Base-by-base conservation (phyloP, 2,888 invertebrate genomes). In the Phyllotreta cruciferae region DNA sequence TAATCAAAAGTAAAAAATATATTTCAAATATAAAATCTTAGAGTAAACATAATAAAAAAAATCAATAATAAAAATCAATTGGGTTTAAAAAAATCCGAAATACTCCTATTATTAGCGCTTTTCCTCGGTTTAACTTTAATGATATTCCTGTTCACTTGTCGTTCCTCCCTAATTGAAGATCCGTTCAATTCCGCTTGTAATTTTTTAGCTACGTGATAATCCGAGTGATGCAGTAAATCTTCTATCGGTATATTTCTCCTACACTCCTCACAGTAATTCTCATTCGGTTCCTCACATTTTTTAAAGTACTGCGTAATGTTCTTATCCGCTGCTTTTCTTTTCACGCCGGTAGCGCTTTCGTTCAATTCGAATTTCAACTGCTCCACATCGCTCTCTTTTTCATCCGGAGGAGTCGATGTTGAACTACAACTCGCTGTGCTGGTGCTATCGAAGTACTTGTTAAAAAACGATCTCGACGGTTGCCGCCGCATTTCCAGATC, bases 191-290 rank as follows among this genome's bases (percentile, higher is more conserved):
- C 85, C 70, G 85, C 82, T 71, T 88, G 92, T 56, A 96, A 79
- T 74, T 88, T 88, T 75, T 89, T 86, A 4, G 96, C 96, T 72
- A 91, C 85, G 79, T 96, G 96, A 78, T 88, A 94, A 82, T 96
- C 94, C 9, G 86, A 80, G 79, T 95, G 95, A 62, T 86, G 87
- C 37, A 85, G 85, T 62, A 89, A 78, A 64, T 87, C 85, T 75
- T 85, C 82, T 1, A 82, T 70, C 24, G 58, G 44, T 41, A 67
- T 62, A 24, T 55, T 58, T 60, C 36, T 85, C 3, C 54, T 50
- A 39, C 65, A 66, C 5, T 66, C 62, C 8, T 9, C 6, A 36
- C 65, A 66, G 39, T 54, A 45, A 39, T 62, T 50, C 53, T 60
- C 56, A 62, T 55, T 62, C n/a, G 49, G 60, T 53, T 64, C 65